phyloP scores from a whole-genome alignment of 2,888 invertebrate species.

The Heliconius erato region DNA sequence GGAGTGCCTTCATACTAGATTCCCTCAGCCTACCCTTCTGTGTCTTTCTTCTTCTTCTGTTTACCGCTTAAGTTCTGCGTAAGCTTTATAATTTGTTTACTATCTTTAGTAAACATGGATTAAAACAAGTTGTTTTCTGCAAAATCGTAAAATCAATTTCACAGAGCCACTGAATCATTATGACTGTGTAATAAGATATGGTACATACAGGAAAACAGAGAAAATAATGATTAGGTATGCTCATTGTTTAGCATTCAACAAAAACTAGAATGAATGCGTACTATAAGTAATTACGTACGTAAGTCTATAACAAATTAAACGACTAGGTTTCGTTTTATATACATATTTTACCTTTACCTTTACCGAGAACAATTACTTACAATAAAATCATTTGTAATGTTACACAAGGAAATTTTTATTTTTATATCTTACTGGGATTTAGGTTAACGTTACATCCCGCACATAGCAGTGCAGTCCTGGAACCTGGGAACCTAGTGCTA shows the following conservation, averaged over 20 bases:
- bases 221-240: background rate
- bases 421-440: too few species aligned
- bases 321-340: too few species aligned
- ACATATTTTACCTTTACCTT: too few species aligned
- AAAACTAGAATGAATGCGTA: background rate
- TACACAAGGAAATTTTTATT: too few species aligned
- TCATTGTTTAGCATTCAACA: background rate
- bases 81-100: background rate
- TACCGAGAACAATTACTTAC: too few species aligned
- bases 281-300: background rate
- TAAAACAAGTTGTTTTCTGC: conserved; percentile 3
- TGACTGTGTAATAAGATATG: background rate
- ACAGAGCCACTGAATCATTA: conserved; percentile 17
- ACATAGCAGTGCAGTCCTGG: background rate
- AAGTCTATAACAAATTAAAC: background rate
- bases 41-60: background rate
- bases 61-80: background rate
- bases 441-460: background rate
- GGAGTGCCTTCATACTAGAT: too few species aligned
- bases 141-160: background rate
- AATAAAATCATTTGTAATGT: too few species aligned
- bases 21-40: too few species aligned
- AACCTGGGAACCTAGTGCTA: background rate
- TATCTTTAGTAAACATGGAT: background rate
- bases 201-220: conserved; percentile 13